These are phyloP conservation scores for Sesia apiformis DNA, from an alignment of 2,888 invertebrate species.

Conservation along the genomic window DNA sequence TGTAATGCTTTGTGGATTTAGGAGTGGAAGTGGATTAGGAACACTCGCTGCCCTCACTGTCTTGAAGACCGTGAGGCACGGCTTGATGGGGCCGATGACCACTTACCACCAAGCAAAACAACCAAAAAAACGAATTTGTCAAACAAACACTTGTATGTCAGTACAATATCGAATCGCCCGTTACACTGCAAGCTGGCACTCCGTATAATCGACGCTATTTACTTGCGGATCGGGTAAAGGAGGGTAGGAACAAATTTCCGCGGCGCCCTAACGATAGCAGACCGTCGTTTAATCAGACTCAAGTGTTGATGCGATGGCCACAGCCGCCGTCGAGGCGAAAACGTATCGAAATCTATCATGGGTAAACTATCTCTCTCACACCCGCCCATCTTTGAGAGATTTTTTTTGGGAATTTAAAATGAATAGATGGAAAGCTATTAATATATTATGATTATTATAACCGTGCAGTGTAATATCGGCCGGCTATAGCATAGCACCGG, in stretches of 20 bases:
- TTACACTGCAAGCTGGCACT: background rate
- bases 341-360: constrained; percentile 42
- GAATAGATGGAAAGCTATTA: background rate
- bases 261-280: constrained; percentile 34
- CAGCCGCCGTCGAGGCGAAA: constrained; percentile 23
- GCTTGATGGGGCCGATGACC: too few species aligned
- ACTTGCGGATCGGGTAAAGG: constrained; percentile 36
- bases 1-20: too few species aligned
- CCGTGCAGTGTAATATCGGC: too few species aligned
- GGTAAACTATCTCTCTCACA: background rate
- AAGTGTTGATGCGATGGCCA: constrained; percentile 38
- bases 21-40: too few species aligned
- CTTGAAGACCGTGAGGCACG: too few species aligned
- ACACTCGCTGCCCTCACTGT: too few species aligned
- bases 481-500: too few species aligned
- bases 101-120: too few species aligned
- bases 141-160: too few species aligned
- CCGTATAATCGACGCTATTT: constrained; percentile 27
- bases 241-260: constrained; percentile 42
- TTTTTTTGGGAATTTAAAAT: background rate
- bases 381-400: background rate
- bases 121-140: too few species aligned
- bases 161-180: background rate
- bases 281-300: constrained; percentile 60
- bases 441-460: too few species aligned